A percentile compares a stretch with the other conserved stretches of the same genome.
These are phyloP conservation scores for Caenorhabditis sp. DNA, from an alignment of 2,888 invertebrate genomes.

Conservation along the genomic window DNA sequence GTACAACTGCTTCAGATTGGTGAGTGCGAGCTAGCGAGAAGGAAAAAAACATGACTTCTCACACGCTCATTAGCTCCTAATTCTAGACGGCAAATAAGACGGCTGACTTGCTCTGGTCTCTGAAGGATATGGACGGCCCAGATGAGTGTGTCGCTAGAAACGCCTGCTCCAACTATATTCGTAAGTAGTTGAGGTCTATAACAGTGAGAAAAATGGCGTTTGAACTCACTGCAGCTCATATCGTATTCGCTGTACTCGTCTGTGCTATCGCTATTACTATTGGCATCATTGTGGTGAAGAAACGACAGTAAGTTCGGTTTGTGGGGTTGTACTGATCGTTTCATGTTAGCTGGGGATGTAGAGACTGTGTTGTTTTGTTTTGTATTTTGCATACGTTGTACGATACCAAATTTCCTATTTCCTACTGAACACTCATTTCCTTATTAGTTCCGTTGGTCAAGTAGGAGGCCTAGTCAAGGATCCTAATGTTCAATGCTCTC, in stretches of 20 bases:
- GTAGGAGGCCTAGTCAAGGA: too few relatives aligned
- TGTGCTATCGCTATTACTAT: background rate
- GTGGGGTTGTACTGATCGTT: too few relatives aligned
- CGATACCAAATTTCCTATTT: too few relatives aligned
- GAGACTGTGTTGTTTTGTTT: too few relatives aligned
- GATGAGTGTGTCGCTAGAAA: constrained; percentile 43
- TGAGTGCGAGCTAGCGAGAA: background rate
- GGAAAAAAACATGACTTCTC: background rate
- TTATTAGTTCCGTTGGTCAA: too few relatives aligned
- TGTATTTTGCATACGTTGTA: too few relatives aligned
- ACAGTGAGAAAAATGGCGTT: background rate
- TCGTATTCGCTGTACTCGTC: constrained; percentile 2
- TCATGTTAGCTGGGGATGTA: too few relatives aligned
- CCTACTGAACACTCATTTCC: too few relatives aligned
- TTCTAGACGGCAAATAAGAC: constrained; percentile 26
- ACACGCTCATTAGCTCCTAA: background rate
- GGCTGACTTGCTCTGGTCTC: constrained; percentile 40
- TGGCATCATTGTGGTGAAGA: background rate
- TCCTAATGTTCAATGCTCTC: too few relatives aligned
- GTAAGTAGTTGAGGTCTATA: constrained; percentile 20
- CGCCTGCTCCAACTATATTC: constrained; percentile 47
- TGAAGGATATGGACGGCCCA: constrained; percentile 33
- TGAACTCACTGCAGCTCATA: constrained; percentile 25
- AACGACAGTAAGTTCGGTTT: constrained; percentile 21
- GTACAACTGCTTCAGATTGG: constrained; percentile 58